A percentile compares a stretch with the other conserved stretches of the same genome.
These are phyloP conservation scores for Crotalus horridus DNA, from an alignment of 2,113 vertebrate genomes.

Conservation along the genomic window DNA sequence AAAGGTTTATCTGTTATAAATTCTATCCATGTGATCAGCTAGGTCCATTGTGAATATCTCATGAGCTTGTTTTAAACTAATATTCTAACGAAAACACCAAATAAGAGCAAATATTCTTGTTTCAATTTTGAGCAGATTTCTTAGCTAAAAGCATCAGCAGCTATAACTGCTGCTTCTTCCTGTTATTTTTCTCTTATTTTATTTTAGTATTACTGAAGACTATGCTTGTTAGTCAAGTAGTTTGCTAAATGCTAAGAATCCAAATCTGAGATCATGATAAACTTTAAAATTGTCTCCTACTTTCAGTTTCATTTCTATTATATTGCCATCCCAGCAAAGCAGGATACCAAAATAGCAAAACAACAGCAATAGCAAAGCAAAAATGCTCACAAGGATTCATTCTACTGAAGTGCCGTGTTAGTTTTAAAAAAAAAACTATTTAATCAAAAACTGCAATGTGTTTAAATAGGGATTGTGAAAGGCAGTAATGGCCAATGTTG, in stretches of 20 bases:
- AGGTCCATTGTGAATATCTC: fast-evolving
- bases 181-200: not conserved
- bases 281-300: not conserved
- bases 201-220: not conserved
- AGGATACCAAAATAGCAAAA: not conserved
- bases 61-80: not conserved
- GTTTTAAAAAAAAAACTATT: not conserved
- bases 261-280: not conserved
- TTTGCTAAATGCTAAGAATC: not conserved
- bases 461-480: not conserved
- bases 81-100: not conserved
- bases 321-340: not conserved
- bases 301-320: not conserved
- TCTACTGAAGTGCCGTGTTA: not conserved
- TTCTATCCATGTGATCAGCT: not conserved
- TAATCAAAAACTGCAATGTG: not conserved
- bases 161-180: not conserved
- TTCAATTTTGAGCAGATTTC: not conserved
- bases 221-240: not conserved
- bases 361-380: not conserved
- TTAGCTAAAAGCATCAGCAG: not conserved
- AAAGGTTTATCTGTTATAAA: not conserved
- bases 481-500: not conserved
- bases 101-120: not conserved
- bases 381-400: not conserved